A percentile compares a stretch with the other conserved stretches of the same genome.
These are phyloP conservation scores for Limnephilus marmoratus DNA, from an alignment of 2,888 invertebrate species.

Conservation along the genomic window DNA sequence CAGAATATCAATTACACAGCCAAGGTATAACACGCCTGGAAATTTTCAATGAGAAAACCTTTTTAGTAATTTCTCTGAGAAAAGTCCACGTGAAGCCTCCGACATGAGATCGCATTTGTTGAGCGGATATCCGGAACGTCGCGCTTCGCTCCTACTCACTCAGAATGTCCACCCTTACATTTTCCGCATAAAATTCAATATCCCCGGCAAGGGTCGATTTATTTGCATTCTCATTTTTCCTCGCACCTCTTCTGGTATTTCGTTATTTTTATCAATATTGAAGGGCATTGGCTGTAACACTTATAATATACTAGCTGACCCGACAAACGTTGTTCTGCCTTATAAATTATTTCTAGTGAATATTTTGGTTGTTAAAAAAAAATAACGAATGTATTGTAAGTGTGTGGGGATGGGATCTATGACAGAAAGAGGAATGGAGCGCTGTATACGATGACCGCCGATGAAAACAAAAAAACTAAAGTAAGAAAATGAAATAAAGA, in stretches of 20 bases:
- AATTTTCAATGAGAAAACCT: slow-evolving; percentile 11
- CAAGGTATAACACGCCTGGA: neutral
- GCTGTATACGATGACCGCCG: too few relatives aligned
- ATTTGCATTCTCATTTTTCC: slow-evolving; percentile 9
- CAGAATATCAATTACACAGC: neutral
- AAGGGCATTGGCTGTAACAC: neutral
- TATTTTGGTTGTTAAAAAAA: too few relatives aligned
- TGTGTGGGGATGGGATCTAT: too few relatives aligned
- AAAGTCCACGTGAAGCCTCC: slow-evolving; percentile 11
- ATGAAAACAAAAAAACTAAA: too few relatives aligned
- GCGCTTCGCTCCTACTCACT: slow-evolving; percentile 6
- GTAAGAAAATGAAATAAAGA: too few relatives aligned
- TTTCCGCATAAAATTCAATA: slow-evolving; percentile 31
- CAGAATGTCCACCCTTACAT: slow-evolving; percentile 10
- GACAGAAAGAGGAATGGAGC: too few relatives aligned
- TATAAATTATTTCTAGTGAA: too few relatives aligned
- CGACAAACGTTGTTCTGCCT: too few relatives aligned
- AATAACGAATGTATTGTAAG: too few relatives aligned
- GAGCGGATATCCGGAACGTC: slow-evolving; percentile 40
- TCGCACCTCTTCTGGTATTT: neutral
- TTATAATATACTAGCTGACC: too few relatives aligned
- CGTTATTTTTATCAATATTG: neutral
- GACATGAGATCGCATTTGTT: slow-evolving; percentile 26
- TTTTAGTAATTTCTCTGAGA: slow-evolving; percentile 19
- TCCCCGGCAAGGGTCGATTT: slow-evolving; percentile 32